Evolutionary conservation across 2,113 vertebrate genomes (phyloP).

Genomic region (Vulpes ferrilata): DNA sequence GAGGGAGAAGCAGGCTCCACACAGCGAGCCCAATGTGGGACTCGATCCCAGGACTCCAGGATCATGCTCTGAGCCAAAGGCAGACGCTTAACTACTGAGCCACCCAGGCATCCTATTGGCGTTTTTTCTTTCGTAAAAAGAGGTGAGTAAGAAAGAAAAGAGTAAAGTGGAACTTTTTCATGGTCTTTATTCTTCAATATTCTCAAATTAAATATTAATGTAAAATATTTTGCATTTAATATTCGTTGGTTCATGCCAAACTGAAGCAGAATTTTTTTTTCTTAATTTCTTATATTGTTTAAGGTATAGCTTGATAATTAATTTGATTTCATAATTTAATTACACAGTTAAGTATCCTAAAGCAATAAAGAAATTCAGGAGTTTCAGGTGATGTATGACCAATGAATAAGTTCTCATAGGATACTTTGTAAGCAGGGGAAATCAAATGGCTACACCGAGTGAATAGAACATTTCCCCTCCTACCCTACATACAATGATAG

Average conservation of each 20-base stretch:
- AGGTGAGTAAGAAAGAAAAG: neutral
- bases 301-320: neutral
- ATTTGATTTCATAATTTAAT: neutral
- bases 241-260: neutral
- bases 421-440: neutral
- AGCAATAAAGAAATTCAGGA: neutral
- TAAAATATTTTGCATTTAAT: neutral
- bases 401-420: neutral
- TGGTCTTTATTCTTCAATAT: neutral
- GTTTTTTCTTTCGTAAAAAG: neutral
- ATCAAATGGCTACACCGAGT: neutral
- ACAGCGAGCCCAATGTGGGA: too few relatives aligned
- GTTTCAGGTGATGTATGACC: neutral
- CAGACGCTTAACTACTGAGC: too few relatives aligned
- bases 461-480: neutral
- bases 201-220: neutral
- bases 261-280: neutral
- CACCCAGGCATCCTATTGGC: too few relatives aligned
- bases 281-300: neutral
- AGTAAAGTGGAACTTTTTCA: neutral
- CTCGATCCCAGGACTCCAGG: too few relatives aligned
- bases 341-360: neutral
- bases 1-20: too few relatives aligned
- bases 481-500: neutral
- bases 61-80: too few relatives aligned